Conservation (phyloP, 2,797 vertebrate species). For the Octomys mimax region DNA sequence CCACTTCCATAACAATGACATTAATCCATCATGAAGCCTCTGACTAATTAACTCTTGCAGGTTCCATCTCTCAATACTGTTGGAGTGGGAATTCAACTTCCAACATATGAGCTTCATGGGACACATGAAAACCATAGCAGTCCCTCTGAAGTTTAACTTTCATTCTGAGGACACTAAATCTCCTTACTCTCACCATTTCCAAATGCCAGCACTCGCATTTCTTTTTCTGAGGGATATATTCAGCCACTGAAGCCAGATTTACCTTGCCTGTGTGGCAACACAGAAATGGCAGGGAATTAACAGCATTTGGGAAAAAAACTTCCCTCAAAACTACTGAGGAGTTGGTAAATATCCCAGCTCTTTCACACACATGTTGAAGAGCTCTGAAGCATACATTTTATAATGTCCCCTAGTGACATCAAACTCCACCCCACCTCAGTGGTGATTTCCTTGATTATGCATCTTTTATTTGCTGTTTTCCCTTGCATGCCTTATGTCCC, state of each 20-base stretch:
- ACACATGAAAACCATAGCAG: not conserved
- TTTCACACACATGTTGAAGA: slow-evolving; percentile 1
- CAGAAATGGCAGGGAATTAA: not conserved
- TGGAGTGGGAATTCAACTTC: not conserved
- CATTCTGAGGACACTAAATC: slow-evolving; percentile 11
- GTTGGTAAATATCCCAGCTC: not conserved
- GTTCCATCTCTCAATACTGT: not conserved
- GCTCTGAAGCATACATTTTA: not conserved
- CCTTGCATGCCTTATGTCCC: not conserved
- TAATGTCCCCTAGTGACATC: not conserved
- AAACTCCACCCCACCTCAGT: not conserved
- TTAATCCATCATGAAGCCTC: not conserved
- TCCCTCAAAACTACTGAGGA: not conserved
- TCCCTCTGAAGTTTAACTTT: not conserved
- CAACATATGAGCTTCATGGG: not conserved
- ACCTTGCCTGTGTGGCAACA: not conserved
- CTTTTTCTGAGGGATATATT: not conserved
- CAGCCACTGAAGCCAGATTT: slow-evolving; percentile 6
- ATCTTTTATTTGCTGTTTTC: not conserved
- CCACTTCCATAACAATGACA: not conserved
- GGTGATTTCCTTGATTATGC: not conserved
- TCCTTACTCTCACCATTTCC: not conserved
- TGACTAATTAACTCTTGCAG: not conserved
- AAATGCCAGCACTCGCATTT: not conserved
- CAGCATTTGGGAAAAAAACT: slow-evolving; percentile 5